These are phyloP conservation scores for Drosophila paulistorum DNA, from an alignment of 1,140 invertebrate genomes.

Conservation along the genomic window DNA sequence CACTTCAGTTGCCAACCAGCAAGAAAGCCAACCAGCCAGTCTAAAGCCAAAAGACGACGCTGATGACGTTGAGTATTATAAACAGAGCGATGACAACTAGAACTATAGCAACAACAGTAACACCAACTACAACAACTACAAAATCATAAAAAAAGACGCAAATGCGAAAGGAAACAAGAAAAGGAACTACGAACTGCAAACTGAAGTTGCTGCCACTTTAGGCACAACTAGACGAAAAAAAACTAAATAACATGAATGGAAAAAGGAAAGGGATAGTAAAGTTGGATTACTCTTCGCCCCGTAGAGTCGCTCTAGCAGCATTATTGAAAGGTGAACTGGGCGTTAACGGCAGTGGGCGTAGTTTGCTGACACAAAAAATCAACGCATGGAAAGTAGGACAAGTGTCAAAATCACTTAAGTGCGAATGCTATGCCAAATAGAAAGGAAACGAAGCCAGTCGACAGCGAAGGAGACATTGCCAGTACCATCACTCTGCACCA, in stretches of 20 bases:
- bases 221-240: conserved; percentile 18
- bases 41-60: conserved; percentile 63
- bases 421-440: conserved; percentile 76
- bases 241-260: conserved; percentile 11
- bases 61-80: conserved; percentile 75
- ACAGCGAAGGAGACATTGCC: conserved; percentile 16
- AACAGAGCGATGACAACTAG: conserved; percentile 72
- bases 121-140: conserved; percentile 34
- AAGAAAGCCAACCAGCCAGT: conserved; percentile 31
- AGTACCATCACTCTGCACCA: conserved; percentile 46
- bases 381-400: conserved; percentile 79
- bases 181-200: conserved; percentile 22
- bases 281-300: conserved; percentile 24
- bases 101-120: conserved; percentile 50
- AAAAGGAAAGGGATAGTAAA: conserved; percentile 23
- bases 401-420: conserved; percentile 80
- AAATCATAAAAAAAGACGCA: conserved; percentile 26
- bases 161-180: conserved; percentile 46
- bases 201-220: conserved; percentile 12
- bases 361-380: conserved; percentile 76
- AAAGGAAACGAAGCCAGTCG: conserved; percentile 65
- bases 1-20: conserved; percentile 59
- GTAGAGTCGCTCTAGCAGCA: conserved; percentile 33
- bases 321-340: conserved; percentile 76
- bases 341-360: conserved; percentile 20